These are phyloP conservation scores for Tupiocoris notatus DNA, from an alignment of 2,888 invertebrate genomes.

Conservation along the genomic window DNA sequence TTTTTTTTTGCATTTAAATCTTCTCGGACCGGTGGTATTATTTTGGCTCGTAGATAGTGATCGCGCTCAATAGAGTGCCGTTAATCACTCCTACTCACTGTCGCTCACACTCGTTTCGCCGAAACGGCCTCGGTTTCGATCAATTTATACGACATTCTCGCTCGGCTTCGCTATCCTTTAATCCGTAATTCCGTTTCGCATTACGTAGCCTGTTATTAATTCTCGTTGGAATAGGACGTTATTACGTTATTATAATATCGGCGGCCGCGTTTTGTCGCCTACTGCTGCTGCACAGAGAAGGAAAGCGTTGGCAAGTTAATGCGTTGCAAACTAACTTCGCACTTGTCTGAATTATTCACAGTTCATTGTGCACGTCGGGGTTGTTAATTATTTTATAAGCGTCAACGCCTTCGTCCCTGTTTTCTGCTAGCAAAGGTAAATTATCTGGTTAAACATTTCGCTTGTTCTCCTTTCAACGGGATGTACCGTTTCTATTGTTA, in stretches of 20 bases:
- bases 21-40: too few species aligned
- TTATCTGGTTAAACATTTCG: background rate
- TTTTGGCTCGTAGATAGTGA: too few species aligned
- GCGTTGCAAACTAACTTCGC: background rate
- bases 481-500: background rate
- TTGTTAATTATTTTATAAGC: background rate
- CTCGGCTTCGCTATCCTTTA: background rate
- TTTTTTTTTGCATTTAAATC: too few species aligned
- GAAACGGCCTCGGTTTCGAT: background rate
- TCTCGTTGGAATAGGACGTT: background rate
- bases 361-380: slow-evolving; percentile 18
- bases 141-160: background rate
- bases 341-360: slow-evolving; percentile 32
- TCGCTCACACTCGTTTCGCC: too few species aligned
- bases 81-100: background rate
- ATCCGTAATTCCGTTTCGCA: background rate
- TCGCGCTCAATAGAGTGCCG: background rate
- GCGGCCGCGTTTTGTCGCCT: background rate
- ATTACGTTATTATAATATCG: background rate
- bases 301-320: background rate
- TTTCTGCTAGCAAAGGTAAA: background rate
- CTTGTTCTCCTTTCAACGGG: background rate
- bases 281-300: too few species aligned
- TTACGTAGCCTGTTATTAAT: background rate
- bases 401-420: background rate